Evolutionary conservation across 2,888 invertebrate genomes (phyloP).

Genomic region (Drosophila basisetae): DNA sequence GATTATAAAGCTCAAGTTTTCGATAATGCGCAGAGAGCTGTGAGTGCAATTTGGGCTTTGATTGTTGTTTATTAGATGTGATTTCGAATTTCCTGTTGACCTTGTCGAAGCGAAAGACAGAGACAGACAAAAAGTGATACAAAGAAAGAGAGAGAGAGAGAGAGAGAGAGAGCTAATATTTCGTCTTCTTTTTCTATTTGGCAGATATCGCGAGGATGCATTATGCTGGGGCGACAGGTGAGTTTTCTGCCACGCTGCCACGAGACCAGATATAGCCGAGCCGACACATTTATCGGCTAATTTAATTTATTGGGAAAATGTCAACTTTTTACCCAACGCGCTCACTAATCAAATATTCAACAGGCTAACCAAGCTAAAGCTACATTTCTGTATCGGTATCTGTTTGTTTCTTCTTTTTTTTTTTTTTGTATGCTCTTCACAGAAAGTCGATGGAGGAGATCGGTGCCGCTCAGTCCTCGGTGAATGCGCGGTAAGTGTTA

Average conservation of each 20-base stretch:
- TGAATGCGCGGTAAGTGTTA: conserved; percentile 93
- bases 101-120: conserved; percentile 29
- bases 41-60: conserved; percentile 60
- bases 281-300: conserved; percentile 84
- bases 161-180: background rate
- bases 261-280: conserved; percentile 68
- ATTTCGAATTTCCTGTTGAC: conserved; percentile 68
- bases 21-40: conserved; percentile 24
- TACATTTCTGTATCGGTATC: conserved; percentile 34
- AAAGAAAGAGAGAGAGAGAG: background rate
- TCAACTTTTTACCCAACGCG: conserved; percentile 71
- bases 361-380: conserved; percentile 53
- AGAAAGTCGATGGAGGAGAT: conserved; percentile 95
- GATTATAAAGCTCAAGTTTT: conserved; percentile 64
- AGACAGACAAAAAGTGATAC: background rate
- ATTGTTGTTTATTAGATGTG: conserved; percentile 65
- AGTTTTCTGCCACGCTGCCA: conserved; percentile 82
- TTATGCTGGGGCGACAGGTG: conserved; percentile 96
- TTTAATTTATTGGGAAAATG: conserved; percentile 84
- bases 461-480: conserved; percentile 91
- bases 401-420: conserved; percentile 19
- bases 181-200: conserved; percentile 86
- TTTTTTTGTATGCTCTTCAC: conserved; percentile 87
- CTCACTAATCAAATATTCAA: conserved; percentile 75
- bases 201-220: conserved; percentile 94